Percentiles rank a stretch among this genome's conserved stretches.
phyloP scores from a whole-genome alignment of 2,797 vertebrate species.

The Argya squamiceps region DNA sequence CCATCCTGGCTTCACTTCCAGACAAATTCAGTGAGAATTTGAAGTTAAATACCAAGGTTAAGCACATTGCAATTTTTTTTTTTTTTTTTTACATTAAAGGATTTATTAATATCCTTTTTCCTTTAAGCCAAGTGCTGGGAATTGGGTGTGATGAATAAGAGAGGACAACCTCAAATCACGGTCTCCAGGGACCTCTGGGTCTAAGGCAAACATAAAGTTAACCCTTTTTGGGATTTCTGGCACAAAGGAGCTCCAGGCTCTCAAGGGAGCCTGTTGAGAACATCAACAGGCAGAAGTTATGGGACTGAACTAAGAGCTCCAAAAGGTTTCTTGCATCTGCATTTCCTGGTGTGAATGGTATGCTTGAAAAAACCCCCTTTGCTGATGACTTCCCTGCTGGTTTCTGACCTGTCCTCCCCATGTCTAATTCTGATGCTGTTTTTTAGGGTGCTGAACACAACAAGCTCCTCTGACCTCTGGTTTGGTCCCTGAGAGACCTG shows the following conservation, averaged over 20 bases:
- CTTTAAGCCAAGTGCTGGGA: neutral
- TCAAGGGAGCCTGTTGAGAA: neutral
- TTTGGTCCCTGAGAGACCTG: neutral
- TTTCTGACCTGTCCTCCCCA: fast-evolving
- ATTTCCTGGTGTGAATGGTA: neutral
- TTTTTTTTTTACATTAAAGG: neutral
- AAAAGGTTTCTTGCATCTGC: neutral
- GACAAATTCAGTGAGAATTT: constrained; percentile 1
- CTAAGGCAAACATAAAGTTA: neutral
- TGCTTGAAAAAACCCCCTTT: neutral
- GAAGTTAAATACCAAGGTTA: neutral
- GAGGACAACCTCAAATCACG: neutral
- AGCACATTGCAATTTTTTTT: neutral
- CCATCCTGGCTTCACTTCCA: neutral
- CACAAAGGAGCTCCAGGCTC: fast-evolving
- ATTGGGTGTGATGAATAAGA: neutral
- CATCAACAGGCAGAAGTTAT: neutral
- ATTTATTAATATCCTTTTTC: neutral
- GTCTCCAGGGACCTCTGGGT: neutral
- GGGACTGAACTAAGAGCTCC: neutral
- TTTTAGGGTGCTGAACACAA: neutral
- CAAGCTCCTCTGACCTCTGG: neutral
- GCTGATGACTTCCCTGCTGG: neutral
- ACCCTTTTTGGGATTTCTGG: neutral
- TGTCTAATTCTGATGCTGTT: neutral